Evolutionary conservation across 2,888 invertebrate genomes (phyloP).

Genomic region (Thera obeliscata): DNA sequence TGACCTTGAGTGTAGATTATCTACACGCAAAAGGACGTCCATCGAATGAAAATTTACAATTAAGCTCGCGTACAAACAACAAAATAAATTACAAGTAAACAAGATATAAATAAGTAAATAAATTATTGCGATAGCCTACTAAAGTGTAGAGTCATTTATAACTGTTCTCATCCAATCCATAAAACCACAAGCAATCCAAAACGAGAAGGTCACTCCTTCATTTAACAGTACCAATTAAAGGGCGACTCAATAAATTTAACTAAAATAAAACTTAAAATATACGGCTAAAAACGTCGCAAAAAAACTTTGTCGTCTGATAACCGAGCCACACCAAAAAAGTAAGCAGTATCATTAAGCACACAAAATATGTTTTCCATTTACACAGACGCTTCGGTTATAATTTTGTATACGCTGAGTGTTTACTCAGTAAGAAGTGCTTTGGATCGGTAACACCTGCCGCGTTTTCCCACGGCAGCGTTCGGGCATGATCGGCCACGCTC

Average conservation of each 20-base stretch:
- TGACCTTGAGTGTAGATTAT: constrained; percentile 17
- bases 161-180: constrained; percentile 44
- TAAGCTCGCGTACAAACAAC: constrained; percentile 20
- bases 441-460: constrained; percentile 82
- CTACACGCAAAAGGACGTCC: constrained; percentile 15
- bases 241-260: constrained; percentile 69
- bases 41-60: constrained; percentile 2
- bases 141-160: constrained; percentile 44
- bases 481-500: constrained; percentile 66
- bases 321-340: constrained; percentile 77
- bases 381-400: constrained; percentile 82
- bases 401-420: constrained; percentile 83
- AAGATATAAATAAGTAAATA: constrained; percentile 17
- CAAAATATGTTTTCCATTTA: constrained; percentile 85
- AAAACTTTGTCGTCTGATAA: constrained; percentile 73
- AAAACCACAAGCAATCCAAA: constrained; percentile 44
- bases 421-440: constrained; percentile 83
- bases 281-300: constrained; percentile 68
- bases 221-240: constrained; percentile 72
- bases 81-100: constrained; percentile 26
- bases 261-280: constrained; percentile 66
- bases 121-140: constrained; percentile 40
- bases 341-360: constrained; percentile 83
- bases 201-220: constrained; percentile 65
- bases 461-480: constrained; percentile 80